phyloP scores from a whole-genome alignment of 2,797 vertebrate genomes.

The Sebastiscus albofasciatus region DNA sequence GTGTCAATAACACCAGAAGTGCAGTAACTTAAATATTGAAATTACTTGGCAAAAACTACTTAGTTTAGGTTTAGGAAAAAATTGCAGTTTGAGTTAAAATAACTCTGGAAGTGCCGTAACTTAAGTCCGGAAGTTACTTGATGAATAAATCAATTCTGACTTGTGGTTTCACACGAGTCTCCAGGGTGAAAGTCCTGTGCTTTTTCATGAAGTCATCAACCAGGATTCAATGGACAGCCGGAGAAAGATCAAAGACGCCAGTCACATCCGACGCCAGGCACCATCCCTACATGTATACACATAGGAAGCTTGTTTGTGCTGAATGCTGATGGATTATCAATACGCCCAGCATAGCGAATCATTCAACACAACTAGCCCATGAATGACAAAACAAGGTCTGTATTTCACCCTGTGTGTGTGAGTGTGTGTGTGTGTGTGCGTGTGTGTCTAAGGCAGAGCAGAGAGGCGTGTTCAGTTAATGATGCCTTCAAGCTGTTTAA shows the following conservation, averaged over 20 bases:
- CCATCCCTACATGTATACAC: background rate
- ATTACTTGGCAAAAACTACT: no score
- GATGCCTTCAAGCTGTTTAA: constrained; percentile 31
- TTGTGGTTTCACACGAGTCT: no score
- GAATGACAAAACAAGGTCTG: constrained; percentile 18
- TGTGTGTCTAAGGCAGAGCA: background rate
- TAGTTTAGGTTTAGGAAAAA: no score
- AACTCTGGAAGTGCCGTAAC: no score
- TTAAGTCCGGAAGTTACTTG: no score
- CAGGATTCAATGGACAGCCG: background rate
- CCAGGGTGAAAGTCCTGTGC: no score
- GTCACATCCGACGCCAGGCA: background rate
- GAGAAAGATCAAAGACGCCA: background rate
- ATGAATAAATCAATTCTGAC: no score
- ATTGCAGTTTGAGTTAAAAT: no score
- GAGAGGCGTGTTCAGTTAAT: constrained; percentile 11
- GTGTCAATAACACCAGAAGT: no score
- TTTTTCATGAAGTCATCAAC: background rate
- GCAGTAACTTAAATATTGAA: no score
- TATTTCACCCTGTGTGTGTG: background rate
- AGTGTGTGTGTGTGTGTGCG: background rate
- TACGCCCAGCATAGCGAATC: background rate
- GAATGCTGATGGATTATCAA: background rate
- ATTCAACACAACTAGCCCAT: constrained; percentile 5
- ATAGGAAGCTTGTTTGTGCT: constrained; percentile 1